These are phyloP conservation scores for Climacteris rufus DNA, from an alignment of 2,113 vertebrate species.

Conservation along the genomic window DNA sequence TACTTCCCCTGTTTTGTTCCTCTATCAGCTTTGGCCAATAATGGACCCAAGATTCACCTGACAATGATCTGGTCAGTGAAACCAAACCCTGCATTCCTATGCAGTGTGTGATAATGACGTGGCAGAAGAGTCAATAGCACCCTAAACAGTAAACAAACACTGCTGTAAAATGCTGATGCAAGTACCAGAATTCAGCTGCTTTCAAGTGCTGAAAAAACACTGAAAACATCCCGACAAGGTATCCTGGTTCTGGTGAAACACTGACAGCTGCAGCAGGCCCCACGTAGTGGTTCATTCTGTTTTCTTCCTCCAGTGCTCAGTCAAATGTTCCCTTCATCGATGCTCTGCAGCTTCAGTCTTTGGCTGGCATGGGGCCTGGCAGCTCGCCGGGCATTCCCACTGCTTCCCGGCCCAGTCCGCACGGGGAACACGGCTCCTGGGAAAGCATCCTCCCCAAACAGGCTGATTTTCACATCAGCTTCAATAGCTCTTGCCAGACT, in stretches of 20 bases:
- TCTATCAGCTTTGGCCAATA: background rate
- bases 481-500: conserved; percentile 92
- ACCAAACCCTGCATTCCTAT: background rate
- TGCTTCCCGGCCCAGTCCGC: conserved; percentile 49
- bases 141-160: conserved; percentile 11
- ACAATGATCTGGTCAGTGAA: background rate
- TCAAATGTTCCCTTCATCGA: conserved; percentile 88
- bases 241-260: background rate
- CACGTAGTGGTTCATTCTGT: background rate
- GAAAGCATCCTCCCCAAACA: conserved; percentile 85
- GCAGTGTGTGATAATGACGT: background rate
- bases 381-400: conserved; percentile 55
- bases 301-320: conserved; percentile 14
- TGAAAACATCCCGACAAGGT: background rate
- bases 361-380: conserved; percentile 79
- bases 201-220: background rate
- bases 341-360: conserved; percentile 90
- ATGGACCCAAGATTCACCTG: background rate
- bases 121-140: conserved; percentile 18
- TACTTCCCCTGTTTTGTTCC: background rate
- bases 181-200: background rate
- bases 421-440: conserved; percentile 67
- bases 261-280: background rate
- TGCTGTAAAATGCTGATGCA: conserved; percentile 2
- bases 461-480: conserved; percentile 88